Evolutionary conservation across 2,888 invertebrate genomes (phyloP), one percentile per base, ranked within the genome.

Genomic region (Stenurella melanura): DNA sequence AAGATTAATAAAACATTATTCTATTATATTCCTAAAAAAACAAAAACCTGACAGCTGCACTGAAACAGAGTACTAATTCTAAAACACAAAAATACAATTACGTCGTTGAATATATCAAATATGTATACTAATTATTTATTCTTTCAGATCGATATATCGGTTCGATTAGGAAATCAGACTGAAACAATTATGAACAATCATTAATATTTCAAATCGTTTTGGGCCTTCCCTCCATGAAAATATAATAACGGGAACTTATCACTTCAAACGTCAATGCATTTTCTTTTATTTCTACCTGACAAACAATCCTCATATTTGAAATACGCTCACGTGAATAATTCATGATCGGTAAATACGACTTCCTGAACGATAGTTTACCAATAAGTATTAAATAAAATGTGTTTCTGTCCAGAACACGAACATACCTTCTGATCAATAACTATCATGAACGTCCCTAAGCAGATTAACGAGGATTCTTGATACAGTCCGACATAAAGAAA

Each of bases 321-420:
- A 69, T 69, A 58, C 26, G 69, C 7, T 57, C 6, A 12, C 26
- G 17, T 69, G 9, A 57, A 58, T 69, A 58, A 69, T 50, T 17
- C 18, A 69, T 57, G 34, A 56, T 34, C 34, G 10, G 56, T 69
- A 69, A 69, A 69, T 69, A 58, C 57, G 57, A 57, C 34, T 30
- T n/a, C 18, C 30, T 26, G 69, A 58, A 57, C 54, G 50, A 21
- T 34, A 34, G 56, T 10, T 42, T n/a, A 18, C 56, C 69, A 58
- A 69, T 69, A 58, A 58, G 57, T 69, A 69, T 57, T 69, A 58
- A 58, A 67, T 54, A 67, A 58, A 69, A 69, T 54, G 26, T 19
- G 26, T 69, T 58, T 26, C 57, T 18, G 56, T 15, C 15, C 34
- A 30, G 42, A n/a, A 64, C 42, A 17, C 7, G 18, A 18, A 69